phyloP scores from a whole-genome alignment of 1,140 invertebrate species.

The Megalopta genalis region DNA sequence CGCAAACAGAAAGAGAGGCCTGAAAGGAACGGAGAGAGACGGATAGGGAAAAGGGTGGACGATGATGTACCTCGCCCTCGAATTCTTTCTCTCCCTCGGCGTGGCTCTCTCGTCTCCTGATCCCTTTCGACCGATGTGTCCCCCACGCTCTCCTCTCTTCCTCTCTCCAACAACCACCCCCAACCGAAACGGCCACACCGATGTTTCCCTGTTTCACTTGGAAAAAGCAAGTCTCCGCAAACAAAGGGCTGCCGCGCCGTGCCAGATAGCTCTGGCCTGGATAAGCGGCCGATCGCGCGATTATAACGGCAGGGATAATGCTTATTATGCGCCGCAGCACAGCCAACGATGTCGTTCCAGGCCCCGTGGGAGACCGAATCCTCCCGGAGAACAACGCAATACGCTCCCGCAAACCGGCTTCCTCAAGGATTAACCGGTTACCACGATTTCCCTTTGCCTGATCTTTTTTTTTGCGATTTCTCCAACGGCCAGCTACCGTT shows the following conservation, averaged over 20 bases:
- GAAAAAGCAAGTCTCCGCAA: slow-evolving; percentile 70
- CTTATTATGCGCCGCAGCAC: slow-evolving; percentile 63
- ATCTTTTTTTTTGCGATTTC: slow-evolving; percentile 45
- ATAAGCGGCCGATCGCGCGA: slow-evolving; percentile 60
- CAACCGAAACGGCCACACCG: background rate
- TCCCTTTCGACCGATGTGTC: slow-evolving; percentile 9
- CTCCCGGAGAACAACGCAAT: slow-evolving; percentile 29
- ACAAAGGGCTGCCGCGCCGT: slow-evolving; percentile 65
- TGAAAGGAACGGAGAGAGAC: slow-evolving; percentile 7
- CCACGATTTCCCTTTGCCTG: slow-evolving; percentile 42
- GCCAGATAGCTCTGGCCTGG: slow-evolving; percentile 59
- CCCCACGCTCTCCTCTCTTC: background rate
- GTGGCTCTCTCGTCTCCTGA: background rate
- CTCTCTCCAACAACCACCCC: background rate
- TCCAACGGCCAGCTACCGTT: slow-evolving; percentile 8
- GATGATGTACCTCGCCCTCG: slow-evolving; percentile 48
- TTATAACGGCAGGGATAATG: slow-evolving; percentile 64
- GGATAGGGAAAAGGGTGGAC: slow-evolving; percentile 34
- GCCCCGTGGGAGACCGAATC: slow-evolving; percentile 22
- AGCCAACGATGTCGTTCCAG: slow-evolving; percentile 21
- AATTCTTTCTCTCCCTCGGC: slow-evolving; percentile 42
- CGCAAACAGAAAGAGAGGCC: slow-evolving; percentile 5
- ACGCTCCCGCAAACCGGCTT: slow-evolving; percentile 23
- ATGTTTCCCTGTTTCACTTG: slow-evolving; percentile 38
- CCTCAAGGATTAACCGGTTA: slow-evolving; percentile 57